These are phyloP conservation scores for Rhea americana DNA, from an alignment of 2,113 vertebrate genomes.

Conservation along the genomic window DNA sequence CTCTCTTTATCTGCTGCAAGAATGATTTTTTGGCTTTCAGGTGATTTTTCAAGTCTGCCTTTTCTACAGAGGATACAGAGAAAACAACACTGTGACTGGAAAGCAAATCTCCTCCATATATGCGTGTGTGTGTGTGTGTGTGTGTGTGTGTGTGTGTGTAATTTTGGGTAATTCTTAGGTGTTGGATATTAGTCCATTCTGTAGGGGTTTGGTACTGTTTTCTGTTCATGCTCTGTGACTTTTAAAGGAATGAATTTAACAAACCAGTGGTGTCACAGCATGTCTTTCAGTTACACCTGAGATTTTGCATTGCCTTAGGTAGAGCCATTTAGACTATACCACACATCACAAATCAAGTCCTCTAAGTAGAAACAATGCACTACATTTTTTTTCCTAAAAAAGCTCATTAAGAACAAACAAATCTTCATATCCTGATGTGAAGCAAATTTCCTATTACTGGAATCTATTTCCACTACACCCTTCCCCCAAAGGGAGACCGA, in stretches of 20 bases:
- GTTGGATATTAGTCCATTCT: background rate
- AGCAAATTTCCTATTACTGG: background rate
- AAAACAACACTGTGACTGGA: background rate
- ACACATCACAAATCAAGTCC: background rate
- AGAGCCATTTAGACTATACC: background rate
- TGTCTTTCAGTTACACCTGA: background rate
- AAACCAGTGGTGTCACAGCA: background rate
- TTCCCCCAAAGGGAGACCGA: background rate
- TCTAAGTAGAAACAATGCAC: background rate
- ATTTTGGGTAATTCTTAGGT: background rate
- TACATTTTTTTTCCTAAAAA: background rate
- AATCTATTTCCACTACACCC: background rate
- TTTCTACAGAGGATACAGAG: background rate
- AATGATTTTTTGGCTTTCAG: background rate
- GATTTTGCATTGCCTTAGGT: background rate
- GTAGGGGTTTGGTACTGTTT: background rate
- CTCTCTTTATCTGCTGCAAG: background rate
- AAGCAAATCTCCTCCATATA: background rate
- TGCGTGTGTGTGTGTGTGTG: fast-evolving
- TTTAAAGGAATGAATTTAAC: background rate
- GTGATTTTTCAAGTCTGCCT: background rate
- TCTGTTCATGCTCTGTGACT: background rate
- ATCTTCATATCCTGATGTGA: background rate
- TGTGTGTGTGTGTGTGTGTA: fast-evolving
- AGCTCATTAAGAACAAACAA: background rate